These are phyloP conservation scores for Teleogryllus oceanicus DNA, from an alignment of 2,888 invertebrate species.

Conservation along the genomic window DNA sequence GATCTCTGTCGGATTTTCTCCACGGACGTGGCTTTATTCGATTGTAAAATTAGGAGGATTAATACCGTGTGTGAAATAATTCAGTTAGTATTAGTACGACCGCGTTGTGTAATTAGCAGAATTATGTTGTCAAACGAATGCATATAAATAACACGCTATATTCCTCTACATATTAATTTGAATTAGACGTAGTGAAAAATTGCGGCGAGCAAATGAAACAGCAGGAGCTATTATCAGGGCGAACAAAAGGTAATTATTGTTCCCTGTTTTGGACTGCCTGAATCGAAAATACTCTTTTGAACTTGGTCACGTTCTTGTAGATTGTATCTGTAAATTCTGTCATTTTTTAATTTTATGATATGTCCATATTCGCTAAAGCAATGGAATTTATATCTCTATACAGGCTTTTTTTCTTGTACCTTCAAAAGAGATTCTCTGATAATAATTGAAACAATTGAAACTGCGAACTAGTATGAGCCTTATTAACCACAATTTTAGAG, in stretches of 20 bases:
- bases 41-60: slow-evolving; percentile 4
- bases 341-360: too few species aligned
- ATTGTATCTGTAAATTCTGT: too few species aligned
- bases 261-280: too few species aligned
- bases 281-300: too few species aligned
- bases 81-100: background rate
- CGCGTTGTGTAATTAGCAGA: background rate
- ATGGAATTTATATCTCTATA: too few species aligned
- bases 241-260: background rate
- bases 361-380: too few species aligned
- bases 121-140: slow-evolving; percentile 5
- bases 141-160: background rate
- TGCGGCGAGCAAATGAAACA: background rate
- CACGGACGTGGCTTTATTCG: background rate
- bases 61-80: background rate
- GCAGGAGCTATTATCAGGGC: background rate
- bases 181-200: background rate
- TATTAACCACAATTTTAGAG: too few species aligned
- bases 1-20: background rate
- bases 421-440: too few species aligned
- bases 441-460: too few species aligned
- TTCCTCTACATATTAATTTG: background rate
- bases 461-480: too few species aligned
- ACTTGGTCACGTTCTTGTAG: too few species aligned
- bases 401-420: too few species aligned